Percentiles rank a stretch among this genome's conserved stretches.
Evolutionary conservation across 2,888 invertebrate species (phyloP).

Genomic region (Dolichomitus sp.): DNA sequence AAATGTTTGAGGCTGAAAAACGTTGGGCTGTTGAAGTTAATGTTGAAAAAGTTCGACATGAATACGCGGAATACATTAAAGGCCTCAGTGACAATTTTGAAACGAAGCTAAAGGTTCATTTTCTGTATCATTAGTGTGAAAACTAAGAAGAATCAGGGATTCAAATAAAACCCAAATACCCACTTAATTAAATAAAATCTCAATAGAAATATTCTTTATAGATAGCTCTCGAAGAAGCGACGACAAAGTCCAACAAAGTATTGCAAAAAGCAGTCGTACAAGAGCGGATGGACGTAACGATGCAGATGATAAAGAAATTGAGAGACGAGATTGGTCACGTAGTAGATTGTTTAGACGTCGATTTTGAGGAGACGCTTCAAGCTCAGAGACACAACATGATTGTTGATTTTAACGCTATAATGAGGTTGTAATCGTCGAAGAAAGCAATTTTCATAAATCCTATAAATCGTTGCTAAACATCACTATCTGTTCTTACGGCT

Average conservation of each 20-base stretch:
- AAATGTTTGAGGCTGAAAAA: constrained; percentile 77
- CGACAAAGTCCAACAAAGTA: constrained; percentile 67
- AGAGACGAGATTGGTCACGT: constrained; percentile 74
- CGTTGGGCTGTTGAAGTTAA: constrained; percentile 70
- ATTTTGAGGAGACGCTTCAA: constrained; percentile 72
- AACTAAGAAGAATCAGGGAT: not conserved
- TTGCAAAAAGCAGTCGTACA: constrained; percentile 72
- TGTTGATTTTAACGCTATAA: constrained; percentile 78
- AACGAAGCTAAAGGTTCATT: constrained; percentile 71
- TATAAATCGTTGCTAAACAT: not conserved
- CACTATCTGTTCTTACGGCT: not conserved
- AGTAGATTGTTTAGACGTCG: constrained; percentile 71
- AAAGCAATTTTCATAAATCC: constrained; percentile 1
- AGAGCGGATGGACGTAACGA: constrained; percentile 73
- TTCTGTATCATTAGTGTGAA: not conserved
- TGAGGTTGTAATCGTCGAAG: constrained; percentile 72
- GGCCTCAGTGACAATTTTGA: constrained; percentile 69
- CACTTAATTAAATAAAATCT: not conserved
- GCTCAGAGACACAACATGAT: constrained; percentile 76
- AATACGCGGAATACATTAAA: constrained; percentile 71
- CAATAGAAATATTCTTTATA: constrained; percentile 39
- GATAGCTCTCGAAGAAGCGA: constrained; percentile 67
- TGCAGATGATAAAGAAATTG: constrained; percentile 76
- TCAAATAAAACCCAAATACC: not conserved
- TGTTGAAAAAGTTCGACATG: constrained; percentile 64